Conservation (phyloP, 2,888 invertebrate species). For the Mesorhabditis belari region DNA sequence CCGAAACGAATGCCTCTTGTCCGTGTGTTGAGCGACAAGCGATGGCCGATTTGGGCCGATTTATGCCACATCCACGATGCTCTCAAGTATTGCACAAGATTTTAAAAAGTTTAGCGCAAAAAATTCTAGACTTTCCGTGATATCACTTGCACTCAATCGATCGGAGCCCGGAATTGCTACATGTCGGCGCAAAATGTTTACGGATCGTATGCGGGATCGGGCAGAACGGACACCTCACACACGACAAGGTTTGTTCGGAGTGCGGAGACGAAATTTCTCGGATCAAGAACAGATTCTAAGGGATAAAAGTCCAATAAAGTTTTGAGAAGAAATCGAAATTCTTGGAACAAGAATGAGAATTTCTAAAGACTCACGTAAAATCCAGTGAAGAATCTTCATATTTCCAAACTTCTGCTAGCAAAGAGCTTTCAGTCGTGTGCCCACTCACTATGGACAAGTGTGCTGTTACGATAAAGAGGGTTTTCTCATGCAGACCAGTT, state of each 20-base stretch:
- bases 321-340: not conserved
- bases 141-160: conserved; percentile 71
- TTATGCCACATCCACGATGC: conserved; percentile 64
- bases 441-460: conserved; percentile 70
- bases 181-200: conserved; percentile 50
- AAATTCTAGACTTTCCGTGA: conserved; percentile 33
- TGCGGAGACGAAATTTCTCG: not conserved
- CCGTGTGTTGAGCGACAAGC: conserved; percentile 89
- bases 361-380: not conserved
- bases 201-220: conserved; percentile 42
- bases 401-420: not conserved
- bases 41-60: conserved; percentile 81
- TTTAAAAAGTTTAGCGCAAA: not conserved
- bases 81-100: conserved; percentile 24
- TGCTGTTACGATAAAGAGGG: conserved; percentile 91
- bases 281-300: not conserved
- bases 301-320: not conserved
- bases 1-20: conserved; percentile 51
- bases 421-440: conserved; percentile 39
- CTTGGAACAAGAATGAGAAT: conserved; percentile 1
- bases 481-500: conserved; percentile 84
- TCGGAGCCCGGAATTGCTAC: conserved; percentile 78
- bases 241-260: conserved; percentile 18
- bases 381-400: not conserved
- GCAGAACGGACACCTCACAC: conserved; percentile 15